Evolutionary conservation across 2,888 invertebrate species (phyloP).

Genomic region (Drosophila pegasa): DNA sequence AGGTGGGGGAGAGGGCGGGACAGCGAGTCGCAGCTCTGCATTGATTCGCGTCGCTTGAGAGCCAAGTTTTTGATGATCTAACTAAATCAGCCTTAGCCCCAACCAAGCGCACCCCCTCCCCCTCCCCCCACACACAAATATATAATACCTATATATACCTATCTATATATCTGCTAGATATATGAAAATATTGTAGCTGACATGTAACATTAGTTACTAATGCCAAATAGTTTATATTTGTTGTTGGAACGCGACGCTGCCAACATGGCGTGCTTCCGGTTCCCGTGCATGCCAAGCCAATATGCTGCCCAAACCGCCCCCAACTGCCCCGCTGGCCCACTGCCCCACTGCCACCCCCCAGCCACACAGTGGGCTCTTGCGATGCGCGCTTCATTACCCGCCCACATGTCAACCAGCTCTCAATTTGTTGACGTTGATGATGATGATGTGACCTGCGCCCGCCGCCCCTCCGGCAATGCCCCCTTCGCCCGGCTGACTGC

Average conservation of each 20-base stretch:
- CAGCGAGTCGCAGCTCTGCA: constrained; percentile 4
- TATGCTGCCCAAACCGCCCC: constrained; percentile 3
- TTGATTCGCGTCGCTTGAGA: constrained; percentile 36
- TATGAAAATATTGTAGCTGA: constrained; percentile 7
- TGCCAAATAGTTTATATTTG: constrained; percentile 55
- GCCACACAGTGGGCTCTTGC: constrained; percentile 21
- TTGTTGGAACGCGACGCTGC: constrained; percentile 55
- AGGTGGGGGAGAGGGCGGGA: neutral
- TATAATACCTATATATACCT: neutral
- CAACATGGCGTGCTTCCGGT: constrained; percentile 69
- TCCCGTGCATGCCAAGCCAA: constrained; percentile 37
- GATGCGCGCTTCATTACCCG: constrained; percentile 50
- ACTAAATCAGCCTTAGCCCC: neutral
- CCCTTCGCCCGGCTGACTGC: neutral
- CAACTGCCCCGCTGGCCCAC: neutral
- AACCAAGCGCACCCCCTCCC: no score
- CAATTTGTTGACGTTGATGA: constrained; percentile 22
- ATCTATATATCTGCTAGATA: neutral
- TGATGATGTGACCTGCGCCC: constrained; percentile 13
- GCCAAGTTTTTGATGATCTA: constrained; percentile 42
- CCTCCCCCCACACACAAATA: neutral
- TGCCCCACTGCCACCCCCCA: neutral
- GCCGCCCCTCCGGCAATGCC: neutral
- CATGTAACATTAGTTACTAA: constrained; percentile 51
- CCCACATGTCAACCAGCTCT: constrained; percentile 36